Evolutionary conservation across 2,888 invertebrate genomes (phyloP).

Genomic region (Scaptomyza parva): DNA sequence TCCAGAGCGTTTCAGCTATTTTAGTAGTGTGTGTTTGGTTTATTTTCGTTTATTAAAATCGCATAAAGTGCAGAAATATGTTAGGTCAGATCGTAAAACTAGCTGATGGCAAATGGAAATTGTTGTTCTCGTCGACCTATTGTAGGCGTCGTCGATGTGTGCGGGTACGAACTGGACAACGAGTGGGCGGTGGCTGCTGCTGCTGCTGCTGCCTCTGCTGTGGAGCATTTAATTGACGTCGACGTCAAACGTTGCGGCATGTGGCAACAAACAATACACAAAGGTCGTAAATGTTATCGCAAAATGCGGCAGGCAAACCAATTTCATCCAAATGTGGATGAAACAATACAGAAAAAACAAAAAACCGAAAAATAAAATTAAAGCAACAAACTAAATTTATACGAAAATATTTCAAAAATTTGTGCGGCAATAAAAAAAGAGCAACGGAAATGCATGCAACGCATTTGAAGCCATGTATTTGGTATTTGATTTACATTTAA

Average conservation of each 20-base stretch:
- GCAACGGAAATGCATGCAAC: conserved; percentile 48
- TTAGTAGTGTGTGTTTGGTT: conserved; percentile 26
- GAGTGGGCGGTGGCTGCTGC: conserved; percentile 22
- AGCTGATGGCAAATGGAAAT: conserved; percentile 54
- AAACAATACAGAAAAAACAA: conserved; percentile 10
- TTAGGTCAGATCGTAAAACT: conserved; percentile 64
- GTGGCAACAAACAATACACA: conserved; percentile 54
- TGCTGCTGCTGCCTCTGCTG: conserved; percentile 24
- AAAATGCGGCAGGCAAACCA: conserved; percentile 61
- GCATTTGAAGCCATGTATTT: conserved; percentile 31
- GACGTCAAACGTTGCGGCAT: conserved; percentile 58
- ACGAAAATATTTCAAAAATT: conserved; percentile 55
- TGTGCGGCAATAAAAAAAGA: conserved; percentile 56
- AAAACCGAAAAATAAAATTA: conserved; percentile 4
- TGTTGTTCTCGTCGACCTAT: conserved; percentile 17
- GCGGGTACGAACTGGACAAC: conserved; percentile 1
- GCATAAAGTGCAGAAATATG: conserved; percentile 79
- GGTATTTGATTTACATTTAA: conserved; percentile 68
- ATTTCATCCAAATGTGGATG: conserved; percentile 66
- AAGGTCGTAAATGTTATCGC: conserved; percentile 77
- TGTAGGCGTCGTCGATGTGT: conserved; percentile 44
- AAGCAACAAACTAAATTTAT: conserved; percentile 26
- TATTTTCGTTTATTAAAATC: conserved; percentile 79
- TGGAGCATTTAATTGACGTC: conserved; percentile 69
- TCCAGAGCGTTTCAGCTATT: conserved; percentile 59